Evolutionary conservation across 2,888 invertebrate genomes (phyloP), one percentile per base, ranked within the genome.

Genomic region (Polydesmus complanatus): DNA sequence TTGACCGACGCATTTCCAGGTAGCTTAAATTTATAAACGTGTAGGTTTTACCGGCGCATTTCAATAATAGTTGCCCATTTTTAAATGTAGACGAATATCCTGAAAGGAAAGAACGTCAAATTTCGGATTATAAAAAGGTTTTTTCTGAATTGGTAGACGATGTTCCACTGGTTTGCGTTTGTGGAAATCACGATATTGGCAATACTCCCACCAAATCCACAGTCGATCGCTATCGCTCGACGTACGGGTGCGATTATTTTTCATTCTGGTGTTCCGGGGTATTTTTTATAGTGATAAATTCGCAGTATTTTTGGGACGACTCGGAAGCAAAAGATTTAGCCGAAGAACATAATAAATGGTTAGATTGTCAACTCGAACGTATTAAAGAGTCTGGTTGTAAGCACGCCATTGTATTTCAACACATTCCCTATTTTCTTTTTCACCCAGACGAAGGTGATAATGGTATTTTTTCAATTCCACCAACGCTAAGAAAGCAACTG

Each of bases 151-250:
- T 78, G 14, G 69, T 76, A 63, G 68, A 72, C 2, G 69, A 70
- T 1, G 75, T 79, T 55, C 75, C 75, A 47, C 65, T 78, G 56
- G 70, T 79, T 47, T 78, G 77, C 66, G 74, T 78, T 14, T 77
- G 77, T 67, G 79, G 79, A 2, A 79, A 79, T 67, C 79, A 79
- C 67, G 79, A 79, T 66, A 68, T 79, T 27, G 78, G 78, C 11
- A 71, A 79, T 65, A 66, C 65, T 3, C 78, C 78, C 3, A 75
- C 76, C 1, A 61, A 61, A 14, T 66, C 70, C 51, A 68, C 73
- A 3, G 67, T 79, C 11, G 63, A 26, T 19, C 60, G 65, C 5
- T 71, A 69, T 59, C 60, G 67, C 18, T 47, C 65, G n/a, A 67
- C 69, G 22, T 75, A 73, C 67, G 78, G 78, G 27, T 75, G 75